Percentiles rank a stretch among this genome's conserved stretches.
phyloP scores from a whole-genome alignment of 2,888 invertebrate genomes.

The Cephonodes hylas region DNA sequence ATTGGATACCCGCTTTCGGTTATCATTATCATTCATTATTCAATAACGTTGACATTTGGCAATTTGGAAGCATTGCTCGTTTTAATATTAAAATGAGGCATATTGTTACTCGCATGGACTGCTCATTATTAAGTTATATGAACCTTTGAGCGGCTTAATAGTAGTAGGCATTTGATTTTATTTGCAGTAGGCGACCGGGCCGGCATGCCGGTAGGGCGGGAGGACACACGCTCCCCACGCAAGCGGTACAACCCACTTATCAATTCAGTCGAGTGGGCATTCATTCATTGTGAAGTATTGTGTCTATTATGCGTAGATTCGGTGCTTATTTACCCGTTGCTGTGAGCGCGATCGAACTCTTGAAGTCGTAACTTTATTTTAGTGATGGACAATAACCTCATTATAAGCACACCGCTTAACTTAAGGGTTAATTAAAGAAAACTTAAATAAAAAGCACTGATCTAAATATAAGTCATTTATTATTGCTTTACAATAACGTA shows the following conservation, averaged over 20 bases:
- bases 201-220: slow-evolving; percentile 50
- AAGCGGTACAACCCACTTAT: slow-evolving; percentile 74
- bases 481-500: slow-evolving; percentile 1
- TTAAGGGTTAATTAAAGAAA: neutral
- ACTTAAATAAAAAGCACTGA: neutral
- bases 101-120: neutral
- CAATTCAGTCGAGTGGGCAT: slow-evolving; percentile 79
- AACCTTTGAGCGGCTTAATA: neutral
- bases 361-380: slow-evolving; percentile 17
- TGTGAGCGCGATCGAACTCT: slow-evolving; percentile 28
- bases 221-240: slow-evolving; percentile 48
- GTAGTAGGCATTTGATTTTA: slow-evolving; percentile 5
- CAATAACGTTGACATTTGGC: neutral
- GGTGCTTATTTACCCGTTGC: slow-evolving; percentile 66
- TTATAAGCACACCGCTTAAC: neutral
- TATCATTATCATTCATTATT: neutral
- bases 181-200: slow-evolving; percentile 15
- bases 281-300: slow-evolving; percentile 76
- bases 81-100: neutral
- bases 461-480: slow-evolving; percentile 6
- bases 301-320: slow-evolving; percentile 71
- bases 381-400: slow-evolving; percentile 2
- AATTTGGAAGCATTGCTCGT: no score
- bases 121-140: neutral
- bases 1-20: neutral